Conservation (phyloP, 2,113 vertebrate genomes). For the Nematolebias whitei region DNA sequence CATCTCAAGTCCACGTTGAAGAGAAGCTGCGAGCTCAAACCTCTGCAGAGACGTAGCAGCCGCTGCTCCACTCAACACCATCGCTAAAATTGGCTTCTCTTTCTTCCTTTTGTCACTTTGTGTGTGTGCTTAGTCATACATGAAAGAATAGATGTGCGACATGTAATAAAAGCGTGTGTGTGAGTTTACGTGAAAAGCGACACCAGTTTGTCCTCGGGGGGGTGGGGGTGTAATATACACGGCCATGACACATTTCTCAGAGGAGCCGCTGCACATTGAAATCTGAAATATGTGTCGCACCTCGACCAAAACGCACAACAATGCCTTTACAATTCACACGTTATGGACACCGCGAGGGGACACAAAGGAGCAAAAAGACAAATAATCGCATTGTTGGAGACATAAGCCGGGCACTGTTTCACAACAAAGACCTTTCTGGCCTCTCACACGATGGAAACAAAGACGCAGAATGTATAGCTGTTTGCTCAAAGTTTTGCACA, state of each 20-base stretch:
- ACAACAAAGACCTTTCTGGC: constrained; percentile 52
- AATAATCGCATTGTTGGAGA: constrained; percentile 58
- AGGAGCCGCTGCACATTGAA: constrained; percentile 63
- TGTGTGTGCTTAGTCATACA: neutral
- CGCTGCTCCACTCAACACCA: too few relatives aligned
- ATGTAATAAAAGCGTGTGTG: constrained; percentile 18
- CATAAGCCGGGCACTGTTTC: constrained; percentile 56
- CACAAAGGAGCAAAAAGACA: constrained; percentile 55
- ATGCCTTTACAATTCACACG: constrained; percentile 62
- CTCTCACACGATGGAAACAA: constrained; percentile 58
- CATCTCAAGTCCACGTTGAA: too few relatives aligned
- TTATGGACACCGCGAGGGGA: constrained; percentile 58
- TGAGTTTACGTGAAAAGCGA: constrained; percentile 46
- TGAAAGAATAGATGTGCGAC: constrained; percentile 9
- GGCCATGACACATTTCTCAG: constrained; percentile 55
- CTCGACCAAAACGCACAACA: constrained; percentile 65
- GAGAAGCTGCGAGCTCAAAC: too few relatives aligned
- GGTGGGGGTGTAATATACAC: constrained; percentile 66
- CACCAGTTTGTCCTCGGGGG: constrained; percentile 51
- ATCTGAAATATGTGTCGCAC: constrained; percentile 67
- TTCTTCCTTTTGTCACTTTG: neutral
- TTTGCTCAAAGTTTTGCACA: neutral
- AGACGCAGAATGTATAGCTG: constrained; percentile 20
- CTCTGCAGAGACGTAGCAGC: too few relatives aligned
- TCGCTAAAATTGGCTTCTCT: too few relatives aligned